Evolutionary conservation across 1,140 invertebrate genomes (phyloP).

Genomic region (Bombus breviceps): DNA sequence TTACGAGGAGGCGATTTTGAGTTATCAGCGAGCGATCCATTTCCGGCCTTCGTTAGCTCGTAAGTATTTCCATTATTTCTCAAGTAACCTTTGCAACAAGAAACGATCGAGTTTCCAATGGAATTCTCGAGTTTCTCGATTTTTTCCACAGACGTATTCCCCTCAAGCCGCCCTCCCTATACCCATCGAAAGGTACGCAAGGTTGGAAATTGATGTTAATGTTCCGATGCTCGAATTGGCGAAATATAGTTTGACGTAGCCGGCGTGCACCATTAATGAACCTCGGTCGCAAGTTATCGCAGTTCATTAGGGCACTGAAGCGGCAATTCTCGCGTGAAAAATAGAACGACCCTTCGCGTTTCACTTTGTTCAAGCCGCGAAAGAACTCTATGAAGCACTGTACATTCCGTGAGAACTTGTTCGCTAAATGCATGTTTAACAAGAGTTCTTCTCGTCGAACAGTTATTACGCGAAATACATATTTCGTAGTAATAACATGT

Average conservation of each 20-base stretch:
- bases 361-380: background rate
- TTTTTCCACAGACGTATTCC: background rate
- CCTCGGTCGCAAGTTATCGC: conserved; percentile 30
- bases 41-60: conserved; percentile 96
- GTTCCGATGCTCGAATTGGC: conserved; percentile 19
- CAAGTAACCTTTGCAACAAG: background rate
- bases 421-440: background rate
- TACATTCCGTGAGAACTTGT: background rate
- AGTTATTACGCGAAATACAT: background rate
- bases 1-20: conserved; percentile 94
- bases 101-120: background rate
- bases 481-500: no score
- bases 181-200: background rate
- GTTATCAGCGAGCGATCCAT: conserved; percentile 96
- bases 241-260: conserved; percentile 29
- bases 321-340: conserved; percentile 10
- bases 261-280: conserved; percentile 24
- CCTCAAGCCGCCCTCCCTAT: no score
- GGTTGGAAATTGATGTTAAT: conserved; percentile 16
- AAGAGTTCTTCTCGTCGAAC: background rate
- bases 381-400: background rate
- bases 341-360: conserved; percentile 13
- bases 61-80: conserved; percentile 85
- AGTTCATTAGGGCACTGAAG: conserved; percentile 19
- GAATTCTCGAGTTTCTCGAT: background rate